These are phyloP conservation scores for Babyrousa celebensis DNA, from an alignment of 2,797 vertebrate species.

Conservation along the genomic window DNA sequence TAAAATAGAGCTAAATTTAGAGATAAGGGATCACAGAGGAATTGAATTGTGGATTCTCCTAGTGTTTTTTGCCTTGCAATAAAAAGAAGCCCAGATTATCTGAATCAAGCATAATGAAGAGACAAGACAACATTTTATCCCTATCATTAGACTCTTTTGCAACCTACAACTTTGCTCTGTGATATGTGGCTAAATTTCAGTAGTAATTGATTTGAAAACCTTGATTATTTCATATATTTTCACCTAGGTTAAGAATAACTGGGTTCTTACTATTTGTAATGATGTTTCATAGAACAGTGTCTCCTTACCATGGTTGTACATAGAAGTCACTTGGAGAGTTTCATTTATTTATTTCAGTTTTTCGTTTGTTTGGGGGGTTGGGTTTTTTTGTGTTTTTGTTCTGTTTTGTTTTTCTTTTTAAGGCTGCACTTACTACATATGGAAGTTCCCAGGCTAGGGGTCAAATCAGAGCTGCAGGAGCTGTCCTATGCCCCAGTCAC, in stretches of 20 bases:
- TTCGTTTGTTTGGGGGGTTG: too few species aligned
- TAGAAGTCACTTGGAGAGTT: too few species aligned
- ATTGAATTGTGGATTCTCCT: background rate
- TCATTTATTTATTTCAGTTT: too few species aligned
- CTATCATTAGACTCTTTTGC: background rate
- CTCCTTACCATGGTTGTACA: background rate
- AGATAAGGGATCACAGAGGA: background rate
- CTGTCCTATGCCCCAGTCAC: too few species aligned
- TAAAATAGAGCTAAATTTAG: background rate
- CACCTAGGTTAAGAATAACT: background rate
- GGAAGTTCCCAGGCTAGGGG: too few species aligned
- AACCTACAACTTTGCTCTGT: background rate
- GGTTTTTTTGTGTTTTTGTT: too few species aligned
- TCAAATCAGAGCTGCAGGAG: too few species aligned
- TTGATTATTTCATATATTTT: background rate
- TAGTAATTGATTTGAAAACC: background rate
- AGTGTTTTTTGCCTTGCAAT: background rate
- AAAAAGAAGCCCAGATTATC: background rate
- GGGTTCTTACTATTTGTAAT: background rate
- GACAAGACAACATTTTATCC: background rate
- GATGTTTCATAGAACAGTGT: background rate
- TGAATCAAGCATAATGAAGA: background rate
- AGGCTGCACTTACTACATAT: too few species aligned
- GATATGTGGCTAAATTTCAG: background rate
- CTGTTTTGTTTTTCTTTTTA: too few species aligned